Evolutionary conservation across 2,797 vertebrate genomes (phyloP).

Genomic region (Champsocephalus gunnari): DNA sequence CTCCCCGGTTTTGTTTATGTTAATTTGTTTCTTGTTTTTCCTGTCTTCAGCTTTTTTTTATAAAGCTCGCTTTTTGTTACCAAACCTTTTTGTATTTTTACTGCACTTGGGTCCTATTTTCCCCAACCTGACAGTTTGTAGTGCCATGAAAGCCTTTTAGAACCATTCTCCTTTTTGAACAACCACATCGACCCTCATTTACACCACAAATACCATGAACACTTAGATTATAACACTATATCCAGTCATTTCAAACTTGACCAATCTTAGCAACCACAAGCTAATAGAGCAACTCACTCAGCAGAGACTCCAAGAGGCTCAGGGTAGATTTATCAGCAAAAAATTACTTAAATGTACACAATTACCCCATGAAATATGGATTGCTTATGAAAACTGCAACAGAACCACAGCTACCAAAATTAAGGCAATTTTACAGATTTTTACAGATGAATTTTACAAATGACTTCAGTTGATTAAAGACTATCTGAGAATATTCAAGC

Average conservation of each 20-base stretch:
- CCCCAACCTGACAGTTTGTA: too few relatives aligned
- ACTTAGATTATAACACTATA: not conserved
- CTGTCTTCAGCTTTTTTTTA: too few relatives aligned
- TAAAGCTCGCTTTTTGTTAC: too few relatives aligned
- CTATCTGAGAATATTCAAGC: too few relatives aligned
- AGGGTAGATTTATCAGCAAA: conserved; percentile 18
- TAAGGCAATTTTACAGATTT: not conserved
- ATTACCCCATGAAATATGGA: conserved; percentile 8
- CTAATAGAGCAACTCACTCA: conserved; percentile 16
- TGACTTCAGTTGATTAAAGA: not conserved
- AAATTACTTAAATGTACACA: conserved; percentile 10
- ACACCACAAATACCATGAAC: not conserved
- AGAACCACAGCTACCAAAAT: not conserved
- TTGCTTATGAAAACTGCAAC: not conserved
- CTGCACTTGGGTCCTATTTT: too few relatives aligned
- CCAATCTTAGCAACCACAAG: conserved; percentile 3
- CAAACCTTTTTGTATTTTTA: too few relatives aligned
- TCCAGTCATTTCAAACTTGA: not conserved
- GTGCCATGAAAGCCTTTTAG: not conserved
- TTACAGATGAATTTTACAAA: not conserved
- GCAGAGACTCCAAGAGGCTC: conserved; percentile 3
- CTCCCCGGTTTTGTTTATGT: too few relatives aligned
- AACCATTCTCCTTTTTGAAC: not conserved
- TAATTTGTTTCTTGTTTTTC: too few relatives aligned
- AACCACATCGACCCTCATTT: not conserved